Evolutionary conservation across 2,113 vertebrate genomes (phyloP).

Genomic region (Hippocampus abdominalis): DNA sequence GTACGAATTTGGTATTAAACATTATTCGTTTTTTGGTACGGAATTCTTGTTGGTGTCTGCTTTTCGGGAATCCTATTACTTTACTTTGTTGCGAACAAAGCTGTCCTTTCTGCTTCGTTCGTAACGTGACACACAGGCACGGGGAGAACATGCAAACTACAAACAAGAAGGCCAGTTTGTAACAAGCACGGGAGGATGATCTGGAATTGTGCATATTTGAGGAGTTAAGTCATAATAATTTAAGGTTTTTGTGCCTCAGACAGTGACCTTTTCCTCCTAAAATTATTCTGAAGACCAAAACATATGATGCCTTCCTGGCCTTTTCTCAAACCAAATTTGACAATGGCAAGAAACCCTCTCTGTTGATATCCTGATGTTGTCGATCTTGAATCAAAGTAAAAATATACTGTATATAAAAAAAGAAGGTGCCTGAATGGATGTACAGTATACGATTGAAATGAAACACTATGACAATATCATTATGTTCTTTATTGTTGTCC

Average conservation of each 20-base stretch:
- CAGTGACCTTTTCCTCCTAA: conserved; percentile 41
- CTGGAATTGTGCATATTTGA: conserved; percentile 31
- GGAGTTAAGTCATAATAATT: conserved; percentile 37
- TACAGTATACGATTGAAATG: conserved; percentile 42
- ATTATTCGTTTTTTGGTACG: too few species aligned
- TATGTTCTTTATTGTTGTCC: conserved; percentile 44
- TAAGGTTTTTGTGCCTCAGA: conserved; percentile 55
- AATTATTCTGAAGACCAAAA: conserved; percentile 52
- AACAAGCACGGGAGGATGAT: conserved; percentile 26
- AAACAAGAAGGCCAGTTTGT: not conserved
- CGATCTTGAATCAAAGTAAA: conserved; percentile 37
- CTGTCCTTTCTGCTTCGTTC: too few species aligned
- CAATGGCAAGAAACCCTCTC: conserved; percentile 34
- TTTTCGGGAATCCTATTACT: too few species aligned
- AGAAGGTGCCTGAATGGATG: conserved; percentile 50
- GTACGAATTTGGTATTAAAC: too few species aligned
- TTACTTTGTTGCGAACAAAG: too few species aligned
- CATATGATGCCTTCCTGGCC: conserved; percentile 48
- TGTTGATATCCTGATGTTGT: conserved; percentile 41
- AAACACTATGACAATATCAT: conserved; percentile 37
- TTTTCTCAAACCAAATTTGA: conserved; percentile 51
- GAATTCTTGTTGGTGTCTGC: too few species aligned
- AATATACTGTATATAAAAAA: conserved; percentile 31
- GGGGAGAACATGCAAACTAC: too few species aligned
- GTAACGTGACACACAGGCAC: too few species aligned